phyloP scores from a whole-genome alignment of 2,797 vertebrate species.

The Ceryle rudis region DNA sequence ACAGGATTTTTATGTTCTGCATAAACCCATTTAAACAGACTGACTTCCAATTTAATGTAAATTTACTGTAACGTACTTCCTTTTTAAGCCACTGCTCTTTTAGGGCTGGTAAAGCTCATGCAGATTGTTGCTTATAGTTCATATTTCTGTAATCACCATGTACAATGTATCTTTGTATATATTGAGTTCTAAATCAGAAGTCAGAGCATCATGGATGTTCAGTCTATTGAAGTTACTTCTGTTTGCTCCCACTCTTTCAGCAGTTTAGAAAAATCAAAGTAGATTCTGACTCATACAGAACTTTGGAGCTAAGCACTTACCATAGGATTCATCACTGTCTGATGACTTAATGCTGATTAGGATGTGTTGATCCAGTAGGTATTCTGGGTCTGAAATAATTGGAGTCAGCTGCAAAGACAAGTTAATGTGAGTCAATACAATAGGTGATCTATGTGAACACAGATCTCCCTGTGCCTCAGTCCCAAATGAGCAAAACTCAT shows the following conservation, averaged over 20 bases:
- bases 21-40: background rate
- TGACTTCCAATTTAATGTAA: background rate
- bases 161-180: background rate
- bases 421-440: background rate
- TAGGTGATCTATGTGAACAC: background rate
- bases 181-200: background rate
- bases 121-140: background rate
- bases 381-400: conserved; percentile 98
- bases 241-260: conserved; percentile 4
- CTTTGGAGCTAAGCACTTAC: conserved; percentile 76
- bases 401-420: conserved; percentile 88
- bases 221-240: background rate
- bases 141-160: background rate
- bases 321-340: conserved; percentile 95
- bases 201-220: background rate
- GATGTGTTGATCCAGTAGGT: conserved; percentile 96
- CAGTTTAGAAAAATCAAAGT: background rate
- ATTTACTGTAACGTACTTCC: background rate
- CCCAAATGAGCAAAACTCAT: background rate
- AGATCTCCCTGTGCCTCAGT: background rate
- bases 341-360: conserved; percentile 95
- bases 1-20: background rate
- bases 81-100: background rate
- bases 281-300: conserved; percentile 49
- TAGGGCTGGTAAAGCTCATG: background rate